Conservation (phyloP, 2,113 vertebrate species). For the Syngnathus floridae region DNA sequence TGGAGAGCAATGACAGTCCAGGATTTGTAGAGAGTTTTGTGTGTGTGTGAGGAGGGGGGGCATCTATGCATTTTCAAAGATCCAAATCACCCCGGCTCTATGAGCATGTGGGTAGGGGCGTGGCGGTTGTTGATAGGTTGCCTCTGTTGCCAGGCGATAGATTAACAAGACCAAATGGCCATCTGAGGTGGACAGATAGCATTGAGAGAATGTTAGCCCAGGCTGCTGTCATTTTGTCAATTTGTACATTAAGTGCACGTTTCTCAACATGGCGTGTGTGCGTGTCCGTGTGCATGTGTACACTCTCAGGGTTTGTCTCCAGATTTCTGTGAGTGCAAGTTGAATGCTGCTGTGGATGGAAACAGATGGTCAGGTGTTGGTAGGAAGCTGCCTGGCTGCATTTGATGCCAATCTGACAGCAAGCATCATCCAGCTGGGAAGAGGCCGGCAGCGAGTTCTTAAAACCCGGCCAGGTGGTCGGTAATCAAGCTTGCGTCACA, state of each 20-base stretch:
- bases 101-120: constrained; percentile 69
- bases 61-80: constrained; percentile 48
- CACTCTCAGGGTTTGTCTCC: constrained; percentile 1
- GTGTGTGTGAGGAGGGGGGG: constrained; percentile 24
- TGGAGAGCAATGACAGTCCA: constrained; percentile 72
- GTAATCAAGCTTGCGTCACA: constrained; percentile 27
- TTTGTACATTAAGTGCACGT: neutral
- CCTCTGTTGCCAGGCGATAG: constrained; percentile 72
- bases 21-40: constrained; percentile 65
- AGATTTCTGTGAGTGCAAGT: constrained; percentile 28
- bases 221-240: constrained; percentile 17
- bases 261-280: neutral
- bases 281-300: neutral
- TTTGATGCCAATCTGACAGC: constrained; percentile 50
- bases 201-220: constrained; percentile 43
- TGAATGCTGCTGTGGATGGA: constrained; percentile 27
- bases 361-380: constrained; percentile 58
- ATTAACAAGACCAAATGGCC: constrained; percentile 67
- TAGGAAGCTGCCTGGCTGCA: constrained; percentile 49
- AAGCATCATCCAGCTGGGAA: constrained; percentile 58
- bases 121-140: constrained; percentile 71
- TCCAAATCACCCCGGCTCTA: constrained; percentile 58
- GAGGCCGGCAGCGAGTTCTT: constrained; percentile 45
- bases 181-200: constrained; percentile 63
- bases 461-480: constrained; percentile 52